phyloP scores from a whole-genome alignment of 2,888 invertebrate genomes.

The Lutraria lutraria region DNA sequence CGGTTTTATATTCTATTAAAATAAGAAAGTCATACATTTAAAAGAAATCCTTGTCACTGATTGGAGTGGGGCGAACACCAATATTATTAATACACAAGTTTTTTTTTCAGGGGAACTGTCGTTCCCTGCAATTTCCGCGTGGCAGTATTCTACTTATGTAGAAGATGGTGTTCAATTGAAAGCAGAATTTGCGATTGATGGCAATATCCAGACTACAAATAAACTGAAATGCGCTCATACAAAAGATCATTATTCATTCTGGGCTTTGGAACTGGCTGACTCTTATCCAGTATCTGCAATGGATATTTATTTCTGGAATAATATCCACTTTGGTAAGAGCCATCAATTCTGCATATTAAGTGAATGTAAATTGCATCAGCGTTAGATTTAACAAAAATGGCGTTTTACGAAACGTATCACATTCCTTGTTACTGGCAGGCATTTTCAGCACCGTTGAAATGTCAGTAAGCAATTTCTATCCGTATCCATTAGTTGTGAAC shows the following conservation, averaged over 20 bases:
- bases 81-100: not conserved
- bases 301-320: not conserved
- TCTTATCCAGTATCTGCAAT: not conserved
- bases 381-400: no score
- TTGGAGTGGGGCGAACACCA: no score
- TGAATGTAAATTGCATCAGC: no score
- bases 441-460: no score
- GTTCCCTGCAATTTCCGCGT: not conserved
- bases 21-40: no score
- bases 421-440: no score
- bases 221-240: not conserved
- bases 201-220: constrained; percentile 3
- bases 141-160: not conserved
- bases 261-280: not conserved
- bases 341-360: no score
- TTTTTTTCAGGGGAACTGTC: not conserved
- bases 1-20: no score
- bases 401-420: no score
- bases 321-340: not conserved
- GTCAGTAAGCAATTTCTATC: no score
- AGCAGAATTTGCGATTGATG: not conserved
- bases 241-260: not conserved
- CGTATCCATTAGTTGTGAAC: no score
- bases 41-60: no score
- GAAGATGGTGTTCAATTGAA: not conserved